These are phyloP conservation scores for Tenthredo scrophulariae DNA, from an alignment of 2,888 invertebrate species.

Conservation along the genomic window DNA sequence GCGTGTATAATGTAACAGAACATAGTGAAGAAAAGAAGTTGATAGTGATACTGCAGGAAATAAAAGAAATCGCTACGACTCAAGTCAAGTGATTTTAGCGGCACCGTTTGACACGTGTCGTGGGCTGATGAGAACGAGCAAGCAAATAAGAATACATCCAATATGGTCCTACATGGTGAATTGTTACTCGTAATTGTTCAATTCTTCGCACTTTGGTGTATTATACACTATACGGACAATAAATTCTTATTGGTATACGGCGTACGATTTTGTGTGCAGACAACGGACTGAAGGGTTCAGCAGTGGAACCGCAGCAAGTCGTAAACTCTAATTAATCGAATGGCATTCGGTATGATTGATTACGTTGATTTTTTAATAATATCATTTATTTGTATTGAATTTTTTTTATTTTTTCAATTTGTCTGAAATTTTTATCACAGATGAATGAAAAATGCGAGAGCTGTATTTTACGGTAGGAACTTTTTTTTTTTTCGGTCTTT, in stretches of 20 bases:
- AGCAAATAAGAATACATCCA: not conserved
- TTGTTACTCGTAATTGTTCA: slow-evolving; percentile 27
- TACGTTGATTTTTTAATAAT: not conserved
- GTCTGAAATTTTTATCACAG: not conserved
- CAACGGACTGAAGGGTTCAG: not conserved
- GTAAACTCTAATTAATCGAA: slow-evolving; percentile 3
- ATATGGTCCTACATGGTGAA: not conserved
- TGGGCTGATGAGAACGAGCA: not conserved
- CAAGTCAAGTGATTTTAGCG: slow-evolving; percentile 17
- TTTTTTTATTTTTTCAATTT: not conserved
- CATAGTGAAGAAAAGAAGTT: not conserved
- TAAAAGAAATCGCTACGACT: slow-evolving; percentile 10
- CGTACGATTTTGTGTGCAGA: not conserved
- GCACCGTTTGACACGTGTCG: slow-evolving; percentile 32
- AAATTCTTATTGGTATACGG: not conserved
- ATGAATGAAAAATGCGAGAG: not conserved
- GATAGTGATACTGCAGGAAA: not conserved
- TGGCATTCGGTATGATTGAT: not conserved
- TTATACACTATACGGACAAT: not conserved
- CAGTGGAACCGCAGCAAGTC: not conserved
- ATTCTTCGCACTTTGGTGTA: slow-evolving; percentile 8
- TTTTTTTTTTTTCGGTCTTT: not conserved
- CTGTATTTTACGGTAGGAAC: not conserved
- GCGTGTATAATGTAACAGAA: not conserved
- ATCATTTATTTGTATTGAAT: not conserved